phyloP scores from a whole-genome alignment of 2,888 invertebrate genomes.

The Zaprionus lineosus region DNA sequence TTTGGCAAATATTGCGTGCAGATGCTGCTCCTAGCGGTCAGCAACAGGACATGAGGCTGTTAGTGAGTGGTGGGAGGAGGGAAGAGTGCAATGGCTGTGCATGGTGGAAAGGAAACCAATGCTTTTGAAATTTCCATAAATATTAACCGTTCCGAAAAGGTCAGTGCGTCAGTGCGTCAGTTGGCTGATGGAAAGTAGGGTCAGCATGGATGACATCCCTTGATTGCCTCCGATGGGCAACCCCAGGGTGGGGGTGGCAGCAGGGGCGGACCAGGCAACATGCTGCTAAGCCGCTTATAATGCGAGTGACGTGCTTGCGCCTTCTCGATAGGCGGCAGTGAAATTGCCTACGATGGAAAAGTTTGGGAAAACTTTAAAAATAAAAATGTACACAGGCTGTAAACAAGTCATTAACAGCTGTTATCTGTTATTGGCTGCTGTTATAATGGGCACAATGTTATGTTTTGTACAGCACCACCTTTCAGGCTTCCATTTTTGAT shows the following conservation, averaged over 20 bases:
- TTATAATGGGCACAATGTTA: too few species aligned
- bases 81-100: slow-evolving; percentile 14
- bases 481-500: too few species aligned
- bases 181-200: slow-evolving; percentile 14
- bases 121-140: slow-evolving; percentile 53
- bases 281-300: background rate
- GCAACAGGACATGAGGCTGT: background rate
- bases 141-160: slow-evolving; percentile 42
- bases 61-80: too few species aligned
- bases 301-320: slow-evolving; percentile 3
- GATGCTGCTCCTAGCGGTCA: background rate
- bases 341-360: too few species aligned
- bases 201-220: slow-evolving; percentile 28
- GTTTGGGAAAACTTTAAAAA: too few species aligned
- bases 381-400: too few species aligned
- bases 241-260: background rate
- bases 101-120: background rate
- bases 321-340: too few species aligned
- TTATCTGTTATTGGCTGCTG: too few species aligned
- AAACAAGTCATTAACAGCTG: too few species aligned
- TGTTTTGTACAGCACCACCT: too few species aligned
- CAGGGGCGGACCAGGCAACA: background rate
- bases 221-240: slow-evolving; percentile 23
- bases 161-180: slow-evolving; percentile 27
- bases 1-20: slow-evolving; percentile 42